Evolutionary conservation across 2,888 invertebrate genomes (phyloP).

Genomic region (Campopleginae sp.): DNA sequence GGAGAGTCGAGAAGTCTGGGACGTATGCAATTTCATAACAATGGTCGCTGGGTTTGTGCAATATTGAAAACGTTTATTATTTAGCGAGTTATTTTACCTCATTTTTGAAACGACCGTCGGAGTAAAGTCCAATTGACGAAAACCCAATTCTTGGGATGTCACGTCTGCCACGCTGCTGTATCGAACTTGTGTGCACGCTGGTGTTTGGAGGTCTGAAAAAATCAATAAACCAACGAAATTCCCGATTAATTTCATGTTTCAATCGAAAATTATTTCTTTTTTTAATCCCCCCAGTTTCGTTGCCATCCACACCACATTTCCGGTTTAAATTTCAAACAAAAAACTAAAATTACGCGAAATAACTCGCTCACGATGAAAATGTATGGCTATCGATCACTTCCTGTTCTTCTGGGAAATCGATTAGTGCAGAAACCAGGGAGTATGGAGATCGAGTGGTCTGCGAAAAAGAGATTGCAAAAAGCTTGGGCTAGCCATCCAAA

Average conservation of each 20-base stretch:
- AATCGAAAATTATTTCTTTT: background rate
- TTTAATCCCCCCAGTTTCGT: background rate
- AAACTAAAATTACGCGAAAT: background rate
- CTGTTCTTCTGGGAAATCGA: background rate
- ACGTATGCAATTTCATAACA: background rate
- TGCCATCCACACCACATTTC: background rate
- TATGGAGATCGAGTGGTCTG: conserved; percentile 35
- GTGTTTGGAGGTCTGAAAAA: conserved; percentile 75
- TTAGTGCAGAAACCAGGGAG: background rate
- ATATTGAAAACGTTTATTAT: background rate
- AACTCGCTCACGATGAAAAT: background rate
- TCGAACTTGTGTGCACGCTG: conserved; percentile 79
- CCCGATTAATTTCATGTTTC: background rate
- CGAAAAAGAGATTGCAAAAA: conserved; percentile 20
- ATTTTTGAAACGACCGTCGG: conserved; percentile 82
- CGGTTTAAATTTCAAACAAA: background rate
- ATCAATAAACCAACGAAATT: conserved; percentile 35
- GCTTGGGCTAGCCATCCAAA: conserved; percentile 17
- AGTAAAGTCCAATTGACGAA: conserved; percentile 80
- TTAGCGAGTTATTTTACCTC: conserved; percentile 75
- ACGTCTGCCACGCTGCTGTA: conserved; percentile 82
- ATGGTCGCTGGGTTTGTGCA: background rate
- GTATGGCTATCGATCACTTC: background rate
- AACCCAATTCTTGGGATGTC: conserved; percentile 80
- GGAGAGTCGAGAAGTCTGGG: background rate